Evolutionary conservation across 2,888 invertebrate genomes (phyloP), one percentile per base, ranked within the genome.

Genomic region (Lordiphosa fenestrarum): DNA sequence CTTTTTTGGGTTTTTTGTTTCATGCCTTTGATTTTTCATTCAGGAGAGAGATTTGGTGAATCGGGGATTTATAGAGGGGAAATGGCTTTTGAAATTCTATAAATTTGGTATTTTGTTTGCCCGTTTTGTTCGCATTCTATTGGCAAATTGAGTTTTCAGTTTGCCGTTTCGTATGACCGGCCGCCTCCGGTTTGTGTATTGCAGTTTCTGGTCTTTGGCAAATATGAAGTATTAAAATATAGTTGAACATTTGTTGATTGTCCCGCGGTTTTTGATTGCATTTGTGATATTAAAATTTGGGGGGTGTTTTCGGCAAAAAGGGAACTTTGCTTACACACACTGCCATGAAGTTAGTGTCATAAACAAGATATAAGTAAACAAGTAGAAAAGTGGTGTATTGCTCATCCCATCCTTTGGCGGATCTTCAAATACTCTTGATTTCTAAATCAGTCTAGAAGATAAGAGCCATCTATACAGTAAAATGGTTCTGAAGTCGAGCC

Each of bases 31-130:
- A 80, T 73, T 73, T 78, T 60, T 42, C 56, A 52, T 52, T 42
- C 49, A 15, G 46, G 2, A 12, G 51, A 30, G 13, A 48, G 21
- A 2, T 2, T 6, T 30, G 21, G n/a, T 6, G 12, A n/a, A 13
- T 35, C 40, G 47, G 25, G 12, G 37, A 19, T 15, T 39, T 4
- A 51, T 41, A 23, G 35, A 49, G 50, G 42, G 58, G 12, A 57
- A 58, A 68, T 62, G 53, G 12, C 48, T 69, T 67, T 63, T 59
- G 44, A 71, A 76, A 71, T 77, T 77, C 80, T 69, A 80, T 76
- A 71, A 80, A 77, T 80, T 71, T 77, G 66, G 46, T 67, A 71
- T 77, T 76, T 80, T 71, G 69, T 76, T 72, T 69, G 73, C 36
- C 50, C 56, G 54, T 46, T 30, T 53, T 33, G 51, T 30, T 47